Evolutionary conservation across 2,113 vertebrate species (phyloP).

Genomic region (Callipepla californica): DNA sequence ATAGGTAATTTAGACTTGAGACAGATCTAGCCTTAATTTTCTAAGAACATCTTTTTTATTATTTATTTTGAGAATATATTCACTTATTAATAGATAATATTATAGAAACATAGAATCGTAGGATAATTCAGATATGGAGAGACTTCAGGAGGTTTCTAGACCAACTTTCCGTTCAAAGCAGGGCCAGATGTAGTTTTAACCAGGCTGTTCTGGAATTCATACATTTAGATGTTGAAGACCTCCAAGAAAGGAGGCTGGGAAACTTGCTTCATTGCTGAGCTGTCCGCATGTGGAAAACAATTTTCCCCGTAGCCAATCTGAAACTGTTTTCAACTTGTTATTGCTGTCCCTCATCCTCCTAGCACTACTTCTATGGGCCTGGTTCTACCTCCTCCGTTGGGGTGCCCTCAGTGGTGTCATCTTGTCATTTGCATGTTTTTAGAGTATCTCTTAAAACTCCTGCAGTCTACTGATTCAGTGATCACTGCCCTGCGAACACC

Average conservation of each 20-base stretch:
- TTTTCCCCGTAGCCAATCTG: background rate
- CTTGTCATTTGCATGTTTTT: background rate
- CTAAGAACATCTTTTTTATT: background rate
- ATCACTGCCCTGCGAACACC: background rate
- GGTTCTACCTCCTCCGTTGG: background rate
- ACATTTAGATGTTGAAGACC: background rate
- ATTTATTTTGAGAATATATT: background rate
- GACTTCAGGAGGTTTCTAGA: background rate
- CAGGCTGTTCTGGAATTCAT: background rate
- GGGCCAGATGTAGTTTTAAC: background rate
- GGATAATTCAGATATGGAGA: background rate
- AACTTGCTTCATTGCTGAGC: background rate
- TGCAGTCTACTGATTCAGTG: background rate
- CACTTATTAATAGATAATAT: background rate
- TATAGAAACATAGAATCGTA: background rate
- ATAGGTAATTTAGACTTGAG: background rate
- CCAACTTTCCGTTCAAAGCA: background rate
- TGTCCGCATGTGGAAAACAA: background rate
- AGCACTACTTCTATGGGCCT: background rate
- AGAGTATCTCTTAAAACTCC: background rate
- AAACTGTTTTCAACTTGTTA: background rate
- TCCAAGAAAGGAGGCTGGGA: background rate
- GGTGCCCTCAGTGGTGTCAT: background rate
- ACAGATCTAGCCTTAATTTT: background rate
- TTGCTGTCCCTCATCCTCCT: background rate